Evolutionary conservation across 2,113 vertebrate genomes (phyloP), one percentile per base, ranked within the genome.

Genomic region (Mesocricetus auratus): DNA sequence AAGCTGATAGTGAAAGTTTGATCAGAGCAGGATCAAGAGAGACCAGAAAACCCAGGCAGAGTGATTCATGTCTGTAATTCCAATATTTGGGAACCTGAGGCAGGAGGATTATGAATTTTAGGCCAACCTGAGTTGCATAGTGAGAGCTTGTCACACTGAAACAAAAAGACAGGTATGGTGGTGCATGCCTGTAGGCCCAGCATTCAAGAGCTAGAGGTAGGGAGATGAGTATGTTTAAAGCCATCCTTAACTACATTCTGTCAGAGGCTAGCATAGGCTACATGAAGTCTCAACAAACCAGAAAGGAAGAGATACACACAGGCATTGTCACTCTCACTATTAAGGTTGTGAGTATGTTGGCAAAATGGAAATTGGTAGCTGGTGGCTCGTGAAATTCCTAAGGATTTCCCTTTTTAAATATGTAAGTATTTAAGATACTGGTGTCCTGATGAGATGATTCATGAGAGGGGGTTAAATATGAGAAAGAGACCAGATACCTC

Each of bases 331-430:
- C 1, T 73, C 8, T 42, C 39, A 74, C 71, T 73, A 21, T 31
- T 53, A 86, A 50, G 85, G 11, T 10, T 17, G 13, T 69, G 69
- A 87, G 12, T 50, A 36, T 17, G 45, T 7, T 53, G 17, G 17
- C 5, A n/a, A 64, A 91, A 66, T 86, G 64, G 31, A n/a, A 64
- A 91, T 66, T 86, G 64, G 31, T 56, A 82, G 47, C 36, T 64
- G 33, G 88, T 85, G 33, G n/a, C 71, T 93, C 22, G 21, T 39
- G 83, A 45, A 77, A 22, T 92, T 95, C 79, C 77, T 85, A 53
- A 74, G 29, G 47, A 45, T 91, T 93, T 93, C 39, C 19, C 89
- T 81, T 78, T 66, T 85, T 71, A 66, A 92, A 77, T 60, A 29
- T 77, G 31, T 77, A 47, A 47, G 16, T 77, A 68, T 86, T 56